These are phyloP conservation scores for Drosophila dunni DNA, from an alignment of 1,140 invertebrate genomes.

Conservation along the genomic window DNA sequence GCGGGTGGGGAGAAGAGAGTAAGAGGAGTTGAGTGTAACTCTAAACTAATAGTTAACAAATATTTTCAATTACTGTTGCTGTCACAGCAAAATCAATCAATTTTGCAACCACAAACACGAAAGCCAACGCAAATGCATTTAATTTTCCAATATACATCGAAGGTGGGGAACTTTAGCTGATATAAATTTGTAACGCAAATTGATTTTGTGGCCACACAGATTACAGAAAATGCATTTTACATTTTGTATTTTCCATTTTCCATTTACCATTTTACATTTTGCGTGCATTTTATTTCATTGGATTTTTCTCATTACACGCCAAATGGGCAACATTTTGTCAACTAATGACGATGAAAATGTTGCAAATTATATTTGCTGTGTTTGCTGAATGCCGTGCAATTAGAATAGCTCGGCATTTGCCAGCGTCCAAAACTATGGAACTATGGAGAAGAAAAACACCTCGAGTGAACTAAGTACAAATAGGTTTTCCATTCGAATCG, in stretches of 20 bases:
- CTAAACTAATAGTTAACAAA: conserved; percentile 78
- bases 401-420: conserved; percentile 48
- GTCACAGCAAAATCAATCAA: conserved; percentile 82
- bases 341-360: conserved; percentile 75
- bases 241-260: conserved; percentile 36
- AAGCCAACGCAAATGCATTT: conserved; percentile 65
- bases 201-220: conserved; percentile 79
- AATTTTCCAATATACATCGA: conserved; percentile 53
- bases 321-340: conserved; percentile 46
- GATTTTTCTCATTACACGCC: conserved; percentile 27
- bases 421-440: conserved; percentile 33
- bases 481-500: conserved; percentile 26
- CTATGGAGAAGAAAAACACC: conserved; percentile 28
- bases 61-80: conserved; percentile 80
- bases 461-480: neutral
- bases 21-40: neutral
- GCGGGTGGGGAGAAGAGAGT: neutral
- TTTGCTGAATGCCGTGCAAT: conserved; percentile 61
- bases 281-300: conserved; percentile 27
- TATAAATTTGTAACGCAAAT: conserved; percentile 72
- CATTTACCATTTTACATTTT: conserved; percentile 39
- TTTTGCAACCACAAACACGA: conserved; percentile 68
- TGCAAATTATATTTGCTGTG: conserved; percentile 60
- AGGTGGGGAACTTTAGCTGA: conserved; percentile 15
- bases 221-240: conserved; percentile 74